Evolutionary conservation across 2,113 vertebrate species (phyloP).

Genomic region (Lanius collurio): DNA sequence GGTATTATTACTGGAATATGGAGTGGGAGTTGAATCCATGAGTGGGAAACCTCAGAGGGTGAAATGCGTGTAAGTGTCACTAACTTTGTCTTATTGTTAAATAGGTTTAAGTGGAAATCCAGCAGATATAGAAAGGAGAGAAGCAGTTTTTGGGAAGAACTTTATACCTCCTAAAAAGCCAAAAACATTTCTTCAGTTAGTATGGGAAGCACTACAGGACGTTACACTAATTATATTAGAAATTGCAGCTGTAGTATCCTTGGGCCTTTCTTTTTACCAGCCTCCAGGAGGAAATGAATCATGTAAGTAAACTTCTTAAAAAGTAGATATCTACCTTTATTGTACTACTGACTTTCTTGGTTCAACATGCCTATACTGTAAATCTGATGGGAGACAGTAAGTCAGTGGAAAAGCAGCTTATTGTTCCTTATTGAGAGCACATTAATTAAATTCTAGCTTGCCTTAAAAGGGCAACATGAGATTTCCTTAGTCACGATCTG

Average conservation of each 20-base stretch:
- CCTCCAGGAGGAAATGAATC: constrained; percentile 89
- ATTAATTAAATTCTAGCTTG: background rate
- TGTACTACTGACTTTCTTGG: background rate
- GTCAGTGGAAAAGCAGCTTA: background rate
- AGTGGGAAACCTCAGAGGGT: background rate
- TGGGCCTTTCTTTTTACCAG: constrained; percentile 99
- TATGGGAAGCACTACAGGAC: constrained; percentile 99
- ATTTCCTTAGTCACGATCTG: background rate
- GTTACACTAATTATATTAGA: constrained; percentile 99
- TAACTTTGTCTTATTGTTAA: constrained; percentile 62
- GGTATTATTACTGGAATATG: background rate
- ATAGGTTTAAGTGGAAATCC: constrained; percentile 95
- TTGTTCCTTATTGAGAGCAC: background rate
- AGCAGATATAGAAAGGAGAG: constrained; percentile 94
- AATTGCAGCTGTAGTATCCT: constrained; percentile 98
- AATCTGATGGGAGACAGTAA: background rate
- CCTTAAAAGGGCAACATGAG: background rate
- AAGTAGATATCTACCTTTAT: background rate
- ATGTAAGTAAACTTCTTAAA: constrained; percentile 76
- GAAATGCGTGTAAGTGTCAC: background rate
- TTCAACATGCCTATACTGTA: background rate
- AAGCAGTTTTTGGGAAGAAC: constrained; percentile 93
- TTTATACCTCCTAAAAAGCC: constrained; percentile 99
- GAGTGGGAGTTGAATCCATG: background rate
- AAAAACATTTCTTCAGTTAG: constrained; percentile 99